Evolutionary conservation across 1,140 invertebrate genomes (phyloP).

Genomic region (Akabosia matsudoensis): DNA sequence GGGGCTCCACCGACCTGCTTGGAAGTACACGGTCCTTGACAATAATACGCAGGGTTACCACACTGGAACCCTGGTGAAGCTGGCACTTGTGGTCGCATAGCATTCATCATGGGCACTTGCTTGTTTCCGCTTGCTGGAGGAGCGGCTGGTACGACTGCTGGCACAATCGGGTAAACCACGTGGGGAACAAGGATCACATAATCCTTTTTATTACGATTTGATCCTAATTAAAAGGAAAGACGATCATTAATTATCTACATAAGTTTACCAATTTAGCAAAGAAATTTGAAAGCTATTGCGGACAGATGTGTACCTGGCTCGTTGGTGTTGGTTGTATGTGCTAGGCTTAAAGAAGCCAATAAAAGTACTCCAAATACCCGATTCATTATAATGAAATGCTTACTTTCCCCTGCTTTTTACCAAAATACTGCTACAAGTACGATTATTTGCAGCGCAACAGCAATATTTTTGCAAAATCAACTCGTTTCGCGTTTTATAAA

Average conservation of each 20-base stretch:
- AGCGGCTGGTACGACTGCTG: background rate
- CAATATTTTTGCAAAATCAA: too few relatives aligned
- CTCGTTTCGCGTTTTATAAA: background rate
- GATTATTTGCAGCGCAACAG: too few relatives aligned
- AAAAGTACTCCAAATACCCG: conserved; percentile 25
- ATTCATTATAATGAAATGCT: conserved; percentile 6
- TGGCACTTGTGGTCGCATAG: background rate
- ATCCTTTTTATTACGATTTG: background rate
- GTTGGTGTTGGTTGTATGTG: background rate
- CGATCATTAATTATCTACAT: too few relatives aligned
- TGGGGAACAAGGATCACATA: conserved; percentile 24
- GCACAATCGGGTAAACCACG: background rate
- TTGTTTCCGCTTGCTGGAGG: background rate
- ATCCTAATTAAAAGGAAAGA: background rate
- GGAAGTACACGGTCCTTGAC: conserved; percentile 24
- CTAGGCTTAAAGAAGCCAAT: conserved; percentile 22
- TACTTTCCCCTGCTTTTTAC: background rate
- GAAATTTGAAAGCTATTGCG: background rate
- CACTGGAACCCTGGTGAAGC: conserved; percentile 14
- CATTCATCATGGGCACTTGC: background rate
- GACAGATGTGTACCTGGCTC: background rate
- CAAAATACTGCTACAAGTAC: too few relatives aligned
- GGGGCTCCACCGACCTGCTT: conserved; percentile 24
- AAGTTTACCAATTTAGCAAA: too few relatives aligned
- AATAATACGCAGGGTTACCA: conserved; percentile 21